Evolutionary conservation across 2,888 invertebrate genomes (phyloP), one percentile per base, ranked within the genome.

Genomic region (Piscicola geometra): DNA sequence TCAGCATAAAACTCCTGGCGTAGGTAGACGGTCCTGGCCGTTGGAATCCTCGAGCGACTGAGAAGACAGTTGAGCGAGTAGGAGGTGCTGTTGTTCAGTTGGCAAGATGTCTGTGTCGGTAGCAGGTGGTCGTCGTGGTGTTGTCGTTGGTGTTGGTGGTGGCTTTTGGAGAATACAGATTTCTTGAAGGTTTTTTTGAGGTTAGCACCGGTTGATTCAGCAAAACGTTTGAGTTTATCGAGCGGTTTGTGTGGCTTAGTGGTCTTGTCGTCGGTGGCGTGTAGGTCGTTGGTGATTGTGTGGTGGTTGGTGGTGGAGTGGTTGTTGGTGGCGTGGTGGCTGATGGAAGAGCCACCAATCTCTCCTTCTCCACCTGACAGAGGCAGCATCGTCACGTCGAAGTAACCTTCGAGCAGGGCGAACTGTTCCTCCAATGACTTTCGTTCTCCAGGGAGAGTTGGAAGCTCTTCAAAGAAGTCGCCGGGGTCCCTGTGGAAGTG

Each of bases 401-500:
- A 56, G 60, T 56, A 56, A 25, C 60, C 5, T 18, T 56, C 60
- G n/a, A 56, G 21, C 60, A 56, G 5, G 3, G n/a, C 9, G n/a
- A 56, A 56, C 12, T 5, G 5, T 56, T 56, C 60, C n/a, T 56
- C 60, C n/a, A 56, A 25, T 18, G 60, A 56, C n/a, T 25, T 25
- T 25, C n/a, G 9, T 18, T 56, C 60, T 18, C 5, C 5, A 18
- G 60, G 60, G 12, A 5, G 25, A 5, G 9, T 21, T 9, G n/a
- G 25, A 56, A 25, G n/a, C 60, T 56, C 60, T 25, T 56, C 60
- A 21, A 56, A 56, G 5, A 3, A n/a, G 60, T 56, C 60, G 32
- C 93, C 93, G 0, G 93, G 93, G 86, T 93, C 93, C 32, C 92
- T 89, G 80, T 89, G 90, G 86, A 93, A 93, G 84, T 93, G 91